Base-by-base conservation (phyloP, 2,888 invertebrate genomes). In the Eumacrocentrus americanus region DNA sequence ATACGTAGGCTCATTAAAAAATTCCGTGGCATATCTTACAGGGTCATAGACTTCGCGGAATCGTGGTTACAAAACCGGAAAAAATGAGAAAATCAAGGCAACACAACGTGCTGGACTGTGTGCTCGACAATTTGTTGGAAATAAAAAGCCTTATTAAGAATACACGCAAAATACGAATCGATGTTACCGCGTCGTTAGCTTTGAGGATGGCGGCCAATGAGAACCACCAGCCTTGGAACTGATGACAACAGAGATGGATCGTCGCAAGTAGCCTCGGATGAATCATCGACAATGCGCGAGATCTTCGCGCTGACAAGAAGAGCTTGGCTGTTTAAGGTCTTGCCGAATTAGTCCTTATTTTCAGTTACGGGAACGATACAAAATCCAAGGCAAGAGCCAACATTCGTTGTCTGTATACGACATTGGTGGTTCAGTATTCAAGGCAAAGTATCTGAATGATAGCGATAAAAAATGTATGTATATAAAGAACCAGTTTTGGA, bases 241-340 rank as follows among this genome's bases (percentile, higher is more conserved):
- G 65, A 61, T 64, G 72, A 68, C 68, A 66, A 66, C 65, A 67
- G 67, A 67, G 65, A 67, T 67, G 72, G 70, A 63, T 67, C 70
- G 67, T 66, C 67, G 54, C 48, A 42, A 57, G 56, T 56, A 64
- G 48, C 67, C 64, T 66, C 61, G 63, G 47, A 34, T 70, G 71
- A 72, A 62, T 72, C 70, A 71, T 16, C 52, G 40, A 60, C 58
- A 58, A 55, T 55, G 63, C 35, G 48, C 60, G 55, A 42, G 61
- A 70, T 70, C 65, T 67, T 66, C 69, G 58, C 58, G 29, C 34
- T 23, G 44, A 44, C 44, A 58, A 59, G 60, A 60, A 64, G 64
- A 48, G 35, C 44, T 61, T 62, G 48, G 4, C 70, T 61, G 50
- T 61, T 67, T 65, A 65, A 66, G 68, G 51, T 58, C 62, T 58